A percentile compares a stretch with the other conserved stretches of the same genome.
Conservation (phyloP, 1,140 invertebrate species). For the Eupristina koningsbergeri region DNA sequence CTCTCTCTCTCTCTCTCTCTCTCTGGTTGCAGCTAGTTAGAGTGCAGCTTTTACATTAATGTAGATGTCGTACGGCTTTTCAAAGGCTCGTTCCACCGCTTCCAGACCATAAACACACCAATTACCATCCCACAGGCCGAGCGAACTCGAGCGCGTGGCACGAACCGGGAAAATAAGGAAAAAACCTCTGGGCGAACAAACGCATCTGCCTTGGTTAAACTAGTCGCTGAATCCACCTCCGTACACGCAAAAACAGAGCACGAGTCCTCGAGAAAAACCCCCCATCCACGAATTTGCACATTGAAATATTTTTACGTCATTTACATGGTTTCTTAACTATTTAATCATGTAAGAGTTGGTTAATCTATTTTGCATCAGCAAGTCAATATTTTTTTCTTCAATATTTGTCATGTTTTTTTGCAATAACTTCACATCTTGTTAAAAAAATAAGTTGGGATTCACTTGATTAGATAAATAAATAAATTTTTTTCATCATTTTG, state of each 20-base stretch:
- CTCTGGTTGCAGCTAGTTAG: neutral
- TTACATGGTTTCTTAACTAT: too few relatives aligned
- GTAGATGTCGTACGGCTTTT: conserved; percentile 56
- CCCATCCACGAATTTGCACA: too few relatives aligned
- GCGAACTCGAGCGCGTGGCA: conserved; percentile 41
- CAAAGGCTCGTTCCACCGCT: conserved; percentile 50
- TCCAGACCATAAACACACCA: conserved; percentile 54
- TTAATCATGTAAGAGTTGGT: too few relatives aligned
- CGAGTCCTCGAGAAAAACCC: too few relatives aligned
- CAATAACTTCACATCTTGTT: too few relatives aligned
- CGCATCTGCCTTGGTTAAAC: neutral
- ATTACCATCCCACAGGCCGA: conserved; percentile 58
- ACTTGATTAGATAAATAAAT: too few relatives aligned
- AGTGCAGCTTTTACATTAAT: conserved; percentile 52
- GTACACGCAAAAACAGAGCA: neutral
- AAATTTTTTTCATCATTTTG: too few relatives aligned
- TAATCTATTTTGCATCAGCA: too few relatives aligned
- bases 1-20: neutral
- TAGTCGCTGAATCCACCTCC: neutral
- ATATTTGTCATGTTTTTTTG: too few relatives aligned
- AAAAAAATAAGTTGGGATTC: too few relatives aligned
- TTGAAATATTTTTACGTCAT: too few relatives aligned
- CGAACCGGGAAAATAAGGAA: conserved; percentile 35
- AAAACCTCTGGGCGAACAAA: neutral
- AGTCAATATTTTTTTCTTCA: too few relatives aligned